phyloP scores from a whole-genome alignment of 1,140 invertebrate genomes.

The Dendroctonus ponderosae region DNA sequence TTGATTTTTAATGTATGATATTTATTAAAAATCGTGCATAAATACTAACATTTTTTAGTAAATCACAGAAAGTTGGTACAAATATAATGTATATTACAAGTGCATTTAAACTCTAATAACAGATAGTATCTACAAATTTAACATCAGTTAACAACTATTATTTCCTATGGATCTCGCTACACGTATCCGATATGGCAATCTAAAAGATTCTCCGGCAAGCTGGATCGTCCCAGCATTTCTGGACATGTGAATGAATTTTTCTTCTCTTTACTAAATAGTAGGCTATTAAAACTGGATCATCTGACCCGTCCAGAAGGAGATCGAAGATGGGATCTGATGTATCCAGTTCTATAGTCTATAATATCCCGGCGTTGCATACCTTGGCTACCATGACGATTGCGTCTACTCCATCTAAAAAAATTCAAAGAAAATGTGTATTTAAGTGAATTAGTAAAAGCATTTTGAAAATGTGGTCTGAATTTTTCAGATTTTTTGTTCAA shows the following conservation, averaged over 20 bases:
- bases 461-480: not conserved
- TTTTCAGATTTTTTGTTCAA: not conserved
- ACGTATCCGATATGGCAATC: constrained; percentile 24
- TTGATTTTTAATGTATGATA: no score
- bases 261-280: constrained; percentile 9
- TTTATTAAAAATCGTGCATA: no score
- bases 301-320: constrained; percentile 83
- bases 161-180: not conserved
- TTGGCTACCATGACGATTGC: constrained; percentile 62
- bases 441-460: not conserved
- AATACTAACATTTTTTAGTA: no score
- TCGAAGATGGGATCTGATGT: constrained; percentile 84
- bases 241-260: constrained; percentile 26
- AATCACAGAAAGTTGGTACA: no score
- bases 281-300: constrained; percentile 58
- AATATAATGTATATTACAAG: no score
- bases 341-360: constrained; percentile 82
- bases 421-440: not conserved
- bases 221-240: constrained; percentile 15
- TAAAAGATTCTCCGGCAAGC: constrained; percentile 25
- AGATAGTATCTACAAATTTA: no score
- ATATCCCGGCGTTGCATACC: constrained; percentile 62
- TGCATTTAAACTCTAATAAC: no score
- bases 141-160: no score
- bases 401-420: constrained; percentile 63